Conservation (phyloP, 2,888 invertebrate genomes). For the Bedellia somnulentella region DNA sequence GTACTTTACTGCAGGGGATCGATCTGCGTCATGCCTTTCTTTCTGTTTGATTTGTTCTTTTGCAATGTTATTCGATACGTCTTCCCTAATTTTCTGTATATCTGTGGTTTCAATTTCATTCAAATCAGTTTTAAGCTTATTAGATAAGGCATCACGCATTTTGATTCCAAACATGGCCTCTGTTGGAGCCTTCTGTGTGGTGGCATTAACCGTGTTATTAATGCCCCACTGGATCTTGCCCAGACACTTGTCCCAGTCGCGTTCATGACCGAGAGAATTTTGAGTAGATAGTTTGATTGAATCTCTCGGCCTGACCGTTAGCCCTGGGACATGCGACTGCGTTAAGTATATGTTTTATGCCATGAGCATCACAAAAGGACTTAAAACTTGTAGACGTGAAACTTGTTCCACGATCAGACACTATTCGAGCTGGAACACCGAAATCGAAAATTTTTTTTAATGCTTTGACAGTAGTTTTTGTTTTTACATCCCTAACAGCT, state of each 20-base stretch:
- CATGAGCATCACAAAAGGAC: conserved; percentile 2
- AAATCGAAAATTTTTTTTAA: conserved; percentile 8
- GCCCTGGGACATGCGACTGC: no score
- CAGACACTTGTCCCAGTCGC: no score
- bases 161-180: conserved; percentile 1
- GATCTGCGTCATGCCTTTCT: conserved; percentile 6
- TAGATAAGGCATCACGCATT: background rate
- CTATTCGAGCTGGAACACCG: conserved; percentile 7
- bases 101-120: conserved; percentile 1
- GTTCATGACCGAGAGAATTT: background rate
- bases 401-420: conserved; percentile 7
- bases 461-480: conserved; percentile 2
- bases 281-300: background rate
- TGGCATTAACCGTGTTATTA: conserved; percentile 9
- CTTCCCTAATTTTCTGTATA: conserved; percentile 6
- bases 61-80: conserved; percentile 7
- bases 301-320: conserved; percentile 4
- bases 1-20: conserved; percentile 2
- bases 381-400: conserved; percentile 6
- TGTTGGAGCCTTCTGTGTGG: conserved; percentile 7
- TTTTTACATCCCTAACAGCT: conserved; percentile 5
- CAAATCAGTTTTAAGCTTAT: background rate
- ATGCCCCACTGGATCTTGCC: conserved; percentile 10
- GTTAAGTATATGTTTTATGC: conserved; percentile 4
- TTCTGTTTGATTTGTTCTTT: conserved; percentile 7